Base-by-base conservation (phyloP, 2,888 invertebrate genomes). In the Dyspetes luteomarginatus region DNA sequence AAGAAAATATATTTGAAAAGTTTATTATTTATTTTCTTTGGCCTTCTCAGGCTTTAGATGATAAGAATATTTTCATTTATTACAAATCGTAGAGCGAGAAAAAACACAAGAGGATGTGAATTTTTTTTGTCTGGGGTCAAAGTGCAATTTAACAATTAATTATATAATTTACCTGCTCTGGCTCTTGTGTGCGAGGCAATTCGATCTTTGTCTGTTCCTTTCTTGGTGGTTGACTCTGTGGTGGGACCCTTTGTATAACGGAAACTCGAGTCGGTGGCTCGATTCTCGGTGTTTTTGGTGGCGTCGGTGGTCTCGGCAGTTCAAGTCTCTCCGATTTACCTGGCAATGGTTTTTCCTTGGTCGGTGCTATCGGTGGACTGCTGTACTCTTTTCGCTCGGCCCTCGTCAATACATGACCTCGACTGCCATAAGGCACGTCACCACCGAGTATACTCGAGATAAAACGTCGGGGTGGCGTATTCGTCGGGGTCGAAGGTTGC, bases 381-480 rank as follows among this genome's bases (percentile, higher is more conserved):
- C 88, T 89, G 91, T 96, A 97, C 88, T 95, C 96, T 92, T 97
- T 97, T 83, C 96, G 94, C 92, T 97, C 96, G 19, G 97, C 97
- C 88, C 95, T 94, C 58, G 97, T 97, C n/a, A 96, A 93, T 2
- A 97, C 95, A 90, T 96, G 95, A 56, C 95, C 95, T 86, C 95
- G 93, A 86, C 96, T 96, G n/a, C 96, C 96, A 86, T 97, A 97
- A 3, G 97, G 97, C 52, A 96, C 94, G 87, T 96, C 96, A 19
- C 96, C 97, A 28, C 97, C 97, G 30, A 96, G 93, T 87, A 96
- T 96, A 19, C 96, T 96, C 22, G 96, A 96, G 82, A 96, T 95
- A 89, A 97, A 97, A 83, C 96, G 93, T 52, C 95, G 92, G 0
- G 95, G 94, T 41, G 94, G 93, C 50, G 88, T 84, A 24, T 89